phyloP scores from a whole-genome alignment of 1,140 invertebrate species.

The Drosophila nigromelanica region DNA sequence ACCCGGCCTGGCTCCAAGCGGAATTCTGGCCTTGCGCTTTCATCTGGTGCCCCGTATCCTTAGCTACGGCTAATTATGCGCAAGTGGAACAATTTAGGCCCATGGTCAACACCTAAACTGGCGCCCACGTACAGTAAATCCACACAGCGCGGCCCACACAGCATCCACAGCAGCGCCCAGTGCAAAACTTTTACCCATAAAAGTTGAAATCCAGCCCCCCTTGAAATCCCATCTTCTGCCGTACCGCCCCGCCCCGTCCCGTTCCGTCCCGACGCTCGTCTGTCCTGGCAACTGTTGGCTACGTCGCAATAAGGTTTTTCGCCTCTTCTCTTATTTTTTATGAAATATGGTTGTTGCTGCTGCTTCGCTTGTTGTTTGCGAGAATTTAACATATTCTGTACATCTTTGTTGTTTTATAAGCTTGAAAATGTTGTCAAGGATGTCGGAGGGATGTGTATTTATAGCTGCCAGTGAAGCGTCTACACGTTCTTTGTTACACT shows the following conservation, averaged over 20 bases:
- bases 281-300: slow-evolving; percentile 29
- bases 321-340: slow-evolving; percentile 28
- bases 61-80: slow-evolving; percentile 63
- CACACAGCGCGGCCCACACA: slow-evolving; percentile 26
- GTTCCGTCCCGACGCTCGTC: no score
- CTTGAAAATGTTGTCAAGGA: slow-evolving; percentile 64
- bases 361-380: slow-evolving; percentile 18
- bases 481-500: slow-evolving; percentile 3
- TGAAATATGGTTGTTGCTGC: slow-evolving; percentile 29
- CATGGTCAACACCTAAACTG: slow-evolving; percentile 63
- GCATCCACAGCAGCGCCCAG: slow-evolving; percentile 26
- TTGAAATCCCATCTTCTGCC: background rate
- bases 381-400: slow-evolving; percentile 57
- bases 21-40: background rate
- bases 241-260: no score
- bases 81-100: slow-evolving; percentile 70
- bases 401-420: slow-evolving; percentile 45
- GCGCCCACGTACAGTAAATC: slow-evolving; percentile 3
- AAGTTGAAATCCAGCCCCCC: slow-evolving; percentile 28
- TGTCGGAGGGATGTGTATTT: slow-evolving; percentile 14
- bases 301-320: slow-evolving; percentile 55
- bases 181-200: slow-evolving; percentile 46
- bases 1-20: background rate
- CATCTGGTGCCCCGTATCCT: slow-evolving; percentile 14
- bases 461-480: slow-evolving; percentile 2